Base-by-base conservation (phyloP, 2,113 vertebrate genomes). In the Megaceryle maxima region DNA sequence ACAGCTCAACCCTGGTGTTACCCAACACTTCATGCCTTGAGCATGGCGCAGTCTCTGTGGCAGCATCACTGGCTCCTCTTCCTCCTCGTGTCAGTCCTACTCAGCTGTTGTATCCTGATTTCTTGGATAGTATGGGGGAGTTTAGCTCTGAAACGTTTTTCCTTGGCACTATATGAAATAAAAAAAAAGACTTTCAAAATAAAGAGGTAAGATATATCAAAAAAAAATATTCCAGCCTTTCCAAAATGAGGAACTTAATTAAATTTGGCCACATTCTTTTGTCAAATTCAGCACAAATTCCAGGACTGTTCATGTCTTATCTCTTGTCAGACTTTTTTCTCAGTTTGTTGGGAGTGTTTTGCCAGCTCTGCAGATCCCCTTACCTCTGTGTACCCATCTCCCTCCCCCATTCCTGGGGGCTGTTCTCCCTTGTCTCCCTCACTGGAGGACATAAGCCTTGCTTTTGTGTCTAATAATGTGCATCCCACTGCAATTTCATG, bases 1-100 rank as follows among this genome's bases (percentile, higher is more conserved):
- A 21, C 64, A 78, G 60, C 10, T 41, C 37, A 39, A 1, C 11
- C 16, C 25, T 43, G 29, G 9, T 35, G 46, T 55, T 46, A 11
- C 26, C 13, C 2, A 2, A 6, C 0, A 2, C 15, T 35, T 77
- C 13, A 3, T 16, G 44, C 37, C 14, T 46, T 0, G 2, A 28
- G 20, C 69, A 39, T 4, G 10, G 26, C 25, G 39, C 22, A 10
- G 16, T 11, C 35, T 66, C 81, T 57, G 15, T 1, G 29, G 29
- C 73, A 43, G 80, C 53, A 73, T 43, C 73, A 16, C n/a, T 51
- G 33, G n/a, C 29, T 77, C 25, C 57, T 86, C 50, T 78, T 68
- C 8, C 16, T 37, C 53, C 25, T 82, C 3, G 1, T 33, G 22
- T 14, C 29, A 35, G 37, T 70, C 29, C 55, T 35, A 29, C 12